A percentile compares a stretch with the other conserved stretches of the same genome.
Evolutionary conservation across 2,797 vertebrate species (phyloP).

Genomic region (Cygnus olor): DNA sequence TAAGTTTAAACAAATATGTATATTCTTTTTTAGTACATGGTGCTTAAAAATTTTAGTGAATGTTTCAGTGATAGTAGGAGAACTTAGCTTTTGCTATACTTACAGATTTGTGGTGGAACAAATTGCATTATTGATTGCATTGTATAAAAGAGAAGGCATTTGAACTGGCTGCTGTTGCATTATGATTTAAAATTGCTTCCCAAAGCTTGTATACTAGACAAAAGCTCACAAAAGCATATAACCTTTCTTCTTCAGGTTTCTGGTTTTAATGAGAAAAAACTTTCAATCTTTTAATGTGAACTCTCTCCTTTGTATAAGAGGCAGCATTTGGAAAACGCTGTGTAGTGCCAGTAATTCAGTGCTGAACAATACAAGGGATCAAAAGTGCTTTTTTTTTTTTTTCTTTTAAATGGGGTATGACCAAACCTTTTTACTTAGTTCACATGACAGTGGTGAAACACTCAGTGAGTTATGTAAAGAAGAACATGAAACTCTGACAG

Average conservation of each 20-base stretch:
- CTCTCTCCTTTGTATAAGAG: slow-evolving; percentile 32
- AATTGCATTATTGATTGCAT: slow-evolving; percentile 47
- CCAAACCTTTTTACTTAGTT: slow-evolving; percentile 52
- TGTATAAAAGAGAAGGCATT: slow-evolving; percentile 36
- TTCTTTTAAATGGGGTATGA: background rate
- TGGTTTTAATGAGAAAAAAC: slow-evolving; percentile 53
- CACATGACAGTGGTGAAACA: slow-evolving; percentile 25
- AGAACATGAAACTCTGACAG: background rate
- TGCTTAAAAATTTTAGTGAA: background rate
- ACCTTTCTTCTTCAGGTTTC: slow-evolving; percentile 60
- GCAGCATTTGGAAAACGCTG: slow-evolving; percentile 34
- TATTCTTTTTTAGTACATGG: background rate
- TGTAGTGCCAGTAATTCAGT: slow-evolving; percentile 1
- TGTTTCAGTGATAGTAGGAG: background rate
- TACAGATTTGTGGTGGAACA: slow-evolving; percentile 31
- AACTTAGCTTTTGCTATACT: background rate
- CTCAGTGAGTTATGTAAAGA: slow-evolving; percentile 50
- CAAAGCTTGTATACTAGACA: slow-evolving; percentile 9
- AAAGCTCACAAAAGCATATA: slow-evolving; percentile 19
- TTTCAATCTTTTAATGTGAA: slow-evolving; percentile 24
- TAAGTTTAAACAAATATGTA: background rate
- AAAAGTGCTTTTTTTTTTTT: slow-evolving; percentile 36
- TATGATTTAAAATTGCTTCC: slow-evolving; percentile 56
- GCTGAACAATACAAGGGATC: slow-evolving; percentile 9
- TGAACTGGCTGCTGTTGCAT: background rate